A percentile compares a stretch with the other conserved stretches of the same genome.
These are phyloP conservation scores for Drosophila littoralis DNA, from an alignment of 1,140 invertebrate species.

Conservation along the genomic window DNA sequence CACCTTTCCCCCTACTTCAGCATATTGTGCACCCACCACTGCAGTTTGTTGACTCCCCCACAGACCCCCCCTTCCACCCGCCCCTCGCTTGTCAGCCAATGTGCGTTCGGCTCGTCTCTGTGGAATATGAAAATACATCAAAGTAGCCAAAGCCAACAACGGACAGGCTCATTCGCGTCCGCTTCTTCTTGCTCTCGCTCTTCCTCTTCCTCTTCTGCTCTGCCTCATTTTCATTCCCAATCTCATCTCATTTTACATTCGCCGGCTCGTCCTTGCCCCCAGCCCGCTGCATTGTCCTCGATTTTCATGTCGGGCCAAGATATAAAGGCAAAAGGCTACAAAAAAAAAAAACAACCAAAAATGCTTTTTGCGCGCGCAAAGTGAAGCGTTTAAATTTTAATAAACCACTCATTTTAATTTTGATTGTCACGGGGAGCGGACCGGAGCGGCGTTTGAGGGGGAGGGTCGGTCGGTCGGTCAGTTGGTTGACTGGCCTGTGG, in stretches of 20 bases:
- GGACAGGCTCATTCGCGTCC: constrained; percentile 26
- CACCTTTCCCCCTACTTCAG: neutral
- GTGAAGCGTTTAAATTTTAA: constrained; percentile 83
- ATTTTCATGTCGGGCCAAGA: constrained; percentile 36
- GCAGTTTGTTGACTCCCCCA: neutral
- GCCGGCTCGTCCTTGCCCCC: constrained; percentile 1
- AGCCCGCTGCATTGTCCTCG: constrained; percentile 28
- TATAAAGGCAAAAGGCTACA: constrained; percentile 25
- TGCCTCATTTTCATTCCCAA: neutral
- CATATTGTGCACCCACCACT: constrained; percentile 15
- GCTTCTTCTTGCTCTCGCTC: constrained; percentile 10
- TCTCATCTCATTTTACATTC: constrained; percentile 9
- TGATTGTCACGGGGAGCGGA: constrained; percentile 61
- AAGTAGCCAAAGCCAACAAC: constrained; percentile 62
- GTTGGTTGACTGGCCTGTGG: neutral
- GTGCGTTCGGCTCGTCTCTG: constrained; percentile 51
- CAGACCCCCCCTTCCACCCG: neutral
- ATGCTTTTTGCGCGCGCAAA: constrained; percentile 54
- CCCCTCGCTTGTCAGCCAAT: constrained; percentile 7
- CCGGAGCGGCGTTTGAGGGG: neutral
- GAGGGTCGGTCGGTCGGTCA: neutral
- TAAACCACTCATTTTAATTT: constrained; percentile 84
- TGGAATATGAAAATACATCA: constrained; percentile 79
- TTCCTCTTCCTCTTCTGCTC: constrained; percentile 4
- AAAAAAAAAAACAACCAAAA: constrained; percentile 29